These are phyloP conservation scores for Plumapathes pennacea DNA, from an alignment of 92 coral and sea anemone species.

Conservation along the genomic window DNA sequence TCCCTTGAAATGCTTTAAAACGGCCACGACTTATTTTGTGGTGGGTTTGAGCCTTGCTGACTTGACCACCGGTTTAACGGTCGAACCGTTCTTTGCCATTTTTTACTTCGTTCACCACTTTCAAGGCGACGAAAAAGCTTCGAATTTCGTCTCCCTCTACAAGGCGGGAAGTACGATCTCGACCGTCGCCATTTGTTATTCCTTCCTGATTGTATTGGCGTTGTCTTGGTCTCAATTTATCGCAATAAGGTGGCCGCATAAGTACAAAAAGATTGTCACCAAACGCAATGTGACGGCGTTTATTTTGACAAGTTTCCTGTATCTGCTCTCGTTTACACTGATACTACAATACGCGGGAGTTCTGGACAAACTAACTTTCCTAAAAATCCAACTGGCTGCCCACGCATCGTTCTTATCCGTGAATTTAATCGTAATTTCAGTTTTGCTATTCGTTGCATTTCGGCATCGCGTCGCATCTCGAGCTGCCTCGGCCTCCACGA, in stretches of 20 bases:
- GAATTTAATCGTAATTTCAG: constrained; percentile 57
- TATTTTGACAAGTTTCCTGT: constrained; percentile 54
- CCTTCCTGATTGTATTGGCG: constrained; percentile 69
- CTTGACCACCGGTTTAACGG: constrained; percentile 62
- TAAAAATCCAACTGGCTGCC: constrained; percentile 54
- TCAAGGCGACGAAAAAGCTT: constrained; percentile 1
- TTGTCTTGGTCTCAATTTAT: constrained; percentile 76
- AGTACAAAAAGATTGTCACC: constrained; percentile 62
- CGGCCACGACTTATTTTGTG: constrained; percentile 63
- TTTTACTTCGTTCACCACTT: constrained; percentile 37
- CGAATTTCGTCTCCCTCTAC: constrained; percentile 19
- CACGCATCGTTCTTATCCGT: constrained; percentile 61
- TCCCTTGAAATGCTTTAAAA: constrained; percentile 68
- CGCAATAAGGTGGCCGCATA: constrained; percentile 71
- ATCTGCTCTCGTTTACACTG: constrained; percentile 55
- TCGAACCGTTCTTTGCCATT: constrained; percentile 71
- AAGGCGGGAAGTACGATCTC: constrained; percentile 60
- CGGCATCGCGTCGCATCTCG: constrained; percentile 28
- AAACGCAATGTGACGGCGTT: constrained; percentile 54
- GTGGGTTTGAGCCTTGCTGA: constrained; percentile 77
- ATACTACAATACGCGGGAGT: constrained; percentile 55
- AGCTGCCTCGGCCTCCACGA: constrained; percentile 2
- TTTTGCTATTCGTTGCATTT: constrained; percentile 60
- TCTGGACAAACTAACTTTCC: constrained; percentile 32
- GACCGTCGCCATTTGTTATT: constrained; percentile 68